Conservation (phyloP, 1,140 invertebrate genomes). For the Magallana gigas region DNA sequence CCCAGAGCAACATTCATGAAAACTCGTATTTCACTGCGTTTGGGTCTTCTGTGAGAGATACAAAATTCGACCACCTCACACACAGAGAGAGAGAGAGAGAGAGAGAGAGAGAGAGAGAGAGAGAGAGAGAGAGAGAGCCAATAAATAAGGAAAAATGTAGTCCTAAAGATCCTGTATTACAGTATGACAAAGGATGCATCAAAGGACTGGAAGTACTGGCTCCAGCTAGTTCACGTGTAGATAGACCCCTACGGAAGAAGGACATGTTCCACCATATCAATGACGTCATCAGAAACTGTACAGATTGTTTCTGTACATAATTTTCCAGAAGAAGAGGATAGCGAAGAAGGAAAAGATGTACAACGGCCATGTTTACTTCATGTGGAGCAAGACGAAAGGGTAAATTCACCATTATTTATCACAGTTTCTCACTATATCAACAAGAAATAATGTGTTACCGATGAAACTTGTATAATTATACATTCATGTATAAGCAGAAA, state of each 20-base stretch:
- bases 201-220: slow-evolving; percentile 12
- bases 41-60: too few species aligned
- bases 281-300: background rate
- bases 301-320: slow-evolving; percentile 7
- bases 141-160: too few species aligned
- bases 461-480: too few species aligned
- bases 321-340: background rate
- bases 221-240: background rate
- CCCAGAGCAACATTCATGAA: too few species aligned
- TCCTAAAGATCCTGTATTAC: background rate
- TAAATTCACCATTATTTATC: background rate
- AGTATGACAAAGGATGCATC: slow-evolving; percentile 35
- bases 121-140: too few species aligned
- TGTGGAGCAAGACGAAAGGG: background rate
- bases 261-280: slow-evolving; percentile 14
- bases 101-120: too few species aligned
- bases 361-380: background rate
- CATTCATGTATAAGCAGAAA: background rate
- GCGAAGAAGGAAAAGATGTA: too few species aligned
- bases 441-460: background rate
- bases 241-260: background rate
- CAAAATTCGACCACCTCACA: too few species aligned
- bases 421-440: background rate
- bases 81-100: too few species aligned
- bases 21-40: too few species aligned